Base-by-base conservation (phyloP, 2,113 vertebrate genomes). In the Halcyon malimbica region DNA sequence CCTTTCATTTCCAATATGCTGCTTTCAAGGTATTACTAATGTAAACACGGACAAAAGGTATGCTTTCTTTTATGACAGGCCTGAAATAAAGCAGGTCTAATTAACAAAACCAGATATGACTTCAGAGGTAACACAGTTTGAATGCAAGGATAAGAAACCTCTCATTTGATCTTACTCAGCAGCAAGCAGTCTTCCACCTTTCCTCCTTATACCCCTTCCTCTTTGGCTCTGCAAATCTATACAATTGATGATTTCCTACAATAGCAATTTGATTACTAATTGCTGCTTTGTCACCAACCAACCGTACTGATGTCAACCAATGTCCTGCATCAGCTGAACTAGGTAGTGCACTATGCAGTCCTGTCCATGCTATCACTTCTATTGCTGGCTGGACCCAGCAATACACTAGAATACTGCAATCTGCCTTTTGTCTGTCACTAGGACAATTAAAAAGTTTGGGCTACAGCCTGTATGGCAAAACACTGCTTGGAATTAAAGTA, bases 251-350 rank as follows among this genome's bases (percentile, higher is more conserved):
- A 64, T 60, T 87, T 78, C 48, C 60, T 65, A 91, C 95, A 97
- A 96, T 59, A 96, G 37, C 64, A 87, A 96, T 97, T 91, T 97
- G 89, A 97, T 96, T 96, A 94, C 90, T 94, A 95, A 97, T 97
- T 97, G 83, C 62, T 96, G 85, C 80, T 96, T 97, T 96, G 88
- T 94, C 92, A 91, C 83, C 89, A 87, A 89, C 75, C 60, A 93
- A 90, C 63, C 6, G 5, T 76, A 80, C 42, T 83, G 65, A 53
- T 89, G 94, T 83, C 91, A 95, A 94, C 54, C 21, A 21, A 50
- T 62, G 50, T 91, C 90, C 87, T 83, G 89, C 85, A 89, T 62
- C 63, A 77, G 71, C 57, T 70, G 68, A 97, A 96, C 54, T 82
- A 88, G 96, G 79, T 4, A 86, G 46, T 85, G 84, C 44, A 65